Evolutionary conservation across 1,140 invertebrate genomes (phyloP), one percentile per base, ranked within the genome.

Genomic region (Neodiprion pinetum): DNA sequence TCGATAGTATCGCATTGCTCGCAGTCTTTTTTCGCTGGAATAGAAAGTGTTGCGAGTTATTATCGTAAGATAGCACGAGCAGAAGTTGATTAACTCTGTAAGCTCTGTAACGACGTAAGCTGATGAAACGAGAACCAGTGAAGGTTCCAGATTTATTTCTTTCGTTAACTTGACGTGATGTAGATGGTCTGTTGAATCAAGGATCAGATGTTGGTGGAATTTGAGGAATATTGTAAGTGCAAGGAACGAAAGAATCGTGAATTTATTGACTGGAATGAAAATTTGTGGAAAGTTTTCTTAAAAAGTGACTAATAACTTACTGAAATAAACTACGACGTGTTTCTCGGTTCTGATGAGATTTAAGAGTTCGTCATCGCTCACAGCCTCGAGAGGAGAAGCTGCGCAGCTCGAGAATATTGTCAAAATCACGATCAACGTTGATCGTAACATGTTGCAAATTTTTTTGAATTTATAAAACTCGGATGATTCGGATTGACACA

Each of bases 11-110:
- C 89, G 86, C 95, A 96, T n/a, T 83, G 77, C 48, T 90, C 86
- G 85, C 95, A 96, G 77, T 94, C 90, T 77, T 91, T 90, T 82
- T 91, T 93, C n/a, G 92, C 93, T 95, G 81, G 65, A 91, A 90
- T 84, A 70, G 81, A 74, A 77, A 77, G 50, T 71, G 12, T 61
- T 61, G 11, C 3, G 11, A 12, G n/a, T 17, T 53, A 1, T 14
- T 68, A 28, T 28, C 14, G 28, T 72, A 74, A 4, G 17, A 50
- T 23, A 53, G n/a, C 17, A 21, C 17, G 17, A 21, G 17, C 17
- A 21, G 17, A 69, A 70, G 7, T 70, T 70, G 48, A 47, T 3
- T 61, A 61, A 23, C 5, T 1, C 14, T 12, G 7, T 4, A 70
- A 67, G 23, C 1, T 67, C 48, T 12, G 21, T 23, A 53, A 61